A percentile compares a stretch with the other conserved stretches of the same genome.
These are phyloP conservation scores for Probaryconus sp. DNA, from an alignment of 1,140 invertebrate species.

Conservation along the genomic window DNA sequence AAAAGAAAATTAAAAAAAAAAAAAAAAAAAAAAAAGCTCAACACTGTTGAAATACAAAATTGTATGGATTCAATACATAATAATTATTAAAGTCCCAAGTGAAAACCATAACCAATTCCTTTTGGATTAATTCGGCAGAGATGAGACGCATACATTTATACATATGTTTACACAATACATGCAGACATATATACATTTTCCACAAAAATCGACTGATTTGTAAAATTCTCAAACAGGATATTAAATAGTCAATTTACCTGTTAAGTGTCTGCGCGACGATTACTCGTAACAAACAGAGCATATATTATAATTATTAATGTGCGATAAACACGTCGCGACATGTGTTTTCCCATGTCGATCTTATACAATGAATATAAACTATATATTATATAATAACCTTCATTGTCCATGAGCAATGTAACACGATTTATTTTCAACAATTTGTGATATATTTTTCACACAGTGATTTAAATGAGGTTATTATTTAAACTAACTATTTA, in stretches of 20 bases:
- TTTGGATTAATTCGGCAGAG: background rate
- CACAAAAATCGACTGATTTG: constrained; percentile 73
- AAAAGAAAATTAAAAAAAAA: too few species aligned
- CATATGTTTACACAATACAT: constrained; percentile 50
- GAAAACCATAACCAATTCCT: too few species aligned
- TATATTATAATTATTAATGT: constrained; percentile 67
- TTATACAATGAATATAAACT: constrained; percentile 62
- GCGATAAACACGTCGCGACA: constrained; percentile 59
- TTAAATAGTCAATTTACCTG: constrained; percentile 77
- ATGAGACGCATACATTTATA: background rate
- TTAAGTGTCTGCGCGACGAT: constrained; percentile 69
- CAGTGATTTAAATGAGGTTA: constrained; percentile 28
- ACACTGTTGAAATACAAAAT: too few species aligned
- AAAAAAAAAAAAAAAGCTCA: too few species aligned
- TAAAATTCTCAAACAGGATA: constrained; percentile 75
- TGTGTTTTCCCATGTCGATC: constrained; percentile 57
- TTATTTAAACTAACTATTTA: constrained; percentile 45
- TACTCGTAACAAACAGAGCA: constrained; percentile 64
- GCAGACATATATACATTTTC: constrained; percentile 61
- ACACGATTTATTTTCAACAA: constrained; percentile 70
- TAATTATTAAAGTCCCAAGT: too few species aligned
- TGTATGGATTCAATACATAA: too few species aligned
- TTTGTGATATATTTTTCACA: constrained; percentile 74
- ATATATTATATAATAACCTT: constrained; percentile 70
- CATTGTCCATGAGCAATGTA: constrained; percentile 71